Evolutionary conservation across 64 coral and sea anemone species (phyloP).

Genomic region (Dendronephthya gigantea): DNA sequence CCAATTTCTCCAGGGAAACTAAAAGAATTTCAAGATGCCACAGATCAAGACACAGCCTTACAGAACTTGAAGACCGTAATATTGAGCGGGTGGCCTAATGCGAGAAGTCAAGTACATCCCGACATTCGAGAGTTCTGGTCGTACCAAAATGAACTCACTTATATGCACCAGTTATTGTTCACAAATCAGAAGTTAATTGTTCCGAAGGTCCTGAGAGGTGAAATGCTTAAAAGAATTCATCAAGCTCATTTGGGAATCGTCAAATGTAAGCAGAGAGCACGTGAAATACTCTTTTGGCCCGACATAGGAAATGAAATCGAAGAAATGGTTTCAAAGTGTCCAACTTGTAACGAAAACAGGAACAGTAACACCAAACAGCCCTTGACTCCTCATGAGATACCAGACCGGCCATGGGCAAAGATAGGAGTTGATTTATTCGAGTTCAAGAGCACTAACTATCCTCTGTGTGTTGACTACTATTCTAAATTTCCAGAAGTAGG

Average conservation of each 20-base stretch:
- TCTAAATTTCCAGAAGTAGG: neutral
- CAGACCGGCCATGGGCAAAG: constrained; percentile 3
- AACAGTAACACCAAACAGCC: constrained; percentile 15
- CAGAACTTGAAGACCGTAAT: neutral
- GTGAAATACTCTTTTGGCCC: constrained; percentile 27
- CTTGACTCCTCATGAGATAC: neutral
- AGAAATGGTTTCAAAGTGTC: constrained; percentile 34
- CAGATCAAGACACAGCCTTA: neutral
- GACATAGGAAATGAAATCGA: constrained; percentile 24
- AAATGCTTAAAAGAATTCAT: neutral
- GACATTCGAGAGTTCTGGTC: neutral
- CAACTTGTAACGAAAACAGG: constrained; percentile 28
- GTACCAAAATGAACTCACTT: neutral
- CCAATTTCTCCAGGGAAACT: neutral
- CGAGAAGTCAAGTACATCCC: neutral
- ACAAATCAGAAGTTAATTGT: constrained; percentile 21
- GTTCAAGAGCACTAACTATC: neutral
- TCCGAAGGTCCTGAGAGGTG: neutral
- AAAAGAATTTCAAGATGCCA: neutral
- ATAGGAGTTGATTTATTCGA: neutral
- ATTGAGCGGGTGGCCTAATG: neutral
- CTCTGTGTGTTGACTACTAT: neutral
- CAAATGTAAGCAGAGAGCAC: constrained; percentile 33
- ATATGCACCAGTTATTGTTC: neutral
- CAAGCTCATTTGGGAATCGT: neutral